Conservation (phyloP, 2,888 invertebrate species). For the Parnassius smintheus region DNA sequence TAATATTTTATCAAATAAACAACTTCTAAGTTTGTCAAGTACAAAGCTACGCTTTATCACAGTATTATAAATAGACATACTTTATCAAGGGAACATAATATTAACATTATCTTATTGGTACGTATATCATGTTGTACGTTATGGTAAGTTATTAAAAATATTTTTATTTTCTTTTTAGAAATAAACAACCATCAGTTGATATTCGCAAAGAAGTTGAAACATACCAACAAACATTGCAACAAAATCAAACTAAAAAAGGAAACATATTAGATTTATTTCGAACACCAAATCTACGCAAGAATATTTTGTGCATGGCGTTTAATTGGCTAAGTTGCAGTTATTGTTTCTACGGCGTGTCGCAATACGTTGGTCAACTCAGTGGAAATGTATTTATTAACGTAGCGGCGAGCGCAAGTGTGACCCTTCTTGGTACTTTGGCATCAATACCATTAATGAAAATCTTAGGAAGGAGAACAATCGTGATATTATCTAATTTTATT, state of each 20-base stretch:
- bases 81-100: neutral
- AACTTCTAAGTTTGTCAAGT: too few relatives aligned
- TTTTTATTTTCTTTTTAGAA: constrained; percentile 51
- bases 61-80: too few relatives aligned
- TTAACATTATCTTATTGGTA: neutral
- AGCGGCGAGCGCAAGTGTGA: constrained; percentile 86
- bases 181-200: constrained; percentile 64
- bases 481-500: constrained; percentile 83
- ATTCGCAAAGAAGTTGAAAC: constrained; percentile 66
- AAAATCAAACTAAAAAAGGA: constrained; percentile 68
- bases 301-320: constrained; percentile 86
- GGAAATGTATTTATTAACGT: constrained; percentile 92
- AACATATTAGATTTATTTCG: constrained; percentile 84
- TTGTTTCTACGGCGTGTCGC: constrained; percentile 88
- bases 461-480: constrained; percentile 84
- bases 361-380: constrained; percentile 89
- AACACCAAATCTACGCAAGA: constrained; percentile 86
- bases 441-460: constrained; percentile 84
- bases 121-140: neutral
- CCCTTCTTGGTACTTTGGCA: constrained; percentile 79
- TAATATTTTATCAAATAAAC: too few relatives aligned
- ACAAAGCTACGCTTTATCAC: too few relatives aligned
- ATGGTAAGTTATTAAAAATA: neutral
- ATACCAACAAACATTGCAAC: constrained; percentile 51
- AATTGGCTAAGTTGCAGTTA: constrained; percentile 92